Evolutionary conservation across 2,888 invertebrate species (phyloP), one percentile per base, ranked within the genome.

Genomic region (Aphidoletes aphidimyza): DNA sequence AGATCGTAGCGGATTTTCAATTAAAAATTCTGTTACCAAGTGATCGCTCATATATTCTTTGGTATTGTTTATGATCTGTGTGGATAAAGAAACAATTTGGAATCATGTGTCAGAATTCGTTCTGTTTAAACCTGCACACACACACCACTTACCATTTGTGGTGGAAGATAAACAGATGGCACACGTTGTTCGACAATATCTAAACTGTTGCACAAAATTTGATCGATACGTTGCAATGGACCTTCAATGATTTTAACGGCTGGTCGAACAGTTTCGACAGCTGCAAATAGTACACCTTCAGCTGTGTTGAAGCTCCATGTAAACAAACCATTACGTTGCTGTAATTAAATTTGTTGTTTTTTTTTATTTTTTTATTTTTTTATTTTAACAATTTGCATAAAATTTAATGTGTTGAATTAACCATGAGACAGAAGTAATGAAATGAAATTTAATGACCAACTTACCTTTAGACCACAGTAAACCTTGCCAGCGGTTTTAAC

Each of bases 151-250:
- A 97, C 97, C 91, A 95, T 93, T 91, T 96, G 93, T 11, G 97
- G 96, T 6, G 97, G 96, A 86, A 96, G 91, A 88, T 94, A 93
- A 86, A 97, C 94, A 0, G 94, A 93, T 0, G 97, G 97, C 83
- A 96, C 94, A 85, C 93, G 92, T 87, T 95, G 93, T 89, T 97
- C 97, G n/a, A 97, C 93, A 54, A 95, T 92, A 87, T 96, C 96
- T 86, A 97, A 92, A 85, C 96, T 95, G 88, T 93, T 94, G 90
- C 96, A 97, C 86, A 97, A 93, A 86, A 96, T 91, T 86, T 92
- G 92, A 90, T 96, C 96, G 54, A 96, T 91, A 85, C 93, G 93
- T 42, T 92, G 91, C 14, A 96, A 91, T 0, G 96, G 96, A 0
- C 92, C 91, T 88, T 95, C 94, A 84, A 95, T 91, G 54, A 95